Percentiles rank a stretch among this genome's conserved stretches.
These are phyloP conservation scores for Callyntrura guangdongensis DNA, from an alignment of 2,888 invertebrate genomes.

Conservation along the genomic window DNA sequence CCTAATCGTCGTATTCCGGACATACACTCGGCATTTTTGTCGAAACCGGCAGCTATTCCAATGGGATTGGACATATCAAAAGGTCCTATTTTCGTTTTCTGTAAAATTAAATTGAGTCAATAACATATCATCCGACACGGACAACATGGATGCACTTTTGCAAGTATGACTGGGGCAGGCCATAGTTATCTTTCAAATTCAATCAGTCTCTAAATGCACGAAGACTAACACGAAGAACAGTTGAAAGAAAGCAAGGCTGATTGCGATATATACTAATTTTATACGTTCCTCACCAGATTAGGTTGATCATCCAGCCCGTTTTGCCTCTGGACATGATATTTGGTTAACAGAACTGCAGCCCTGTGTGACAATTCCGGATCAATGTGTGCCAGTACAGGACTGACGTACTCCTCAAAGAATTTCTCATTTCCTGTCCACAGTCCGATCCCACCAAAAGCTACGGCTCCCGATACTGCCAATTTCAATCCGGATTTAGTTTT, in stretches of 20 bases:
- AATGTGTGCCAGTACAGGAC: constrained; percentile 90
- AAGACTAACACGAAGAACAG: background rate
- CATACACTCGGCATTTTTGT: constrained; percentile 98
- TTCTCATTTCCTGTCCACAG: constrained; percentile 92
- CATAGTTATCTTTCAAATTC: no score
- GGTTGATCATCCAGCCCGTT: constrained; percentile 89
- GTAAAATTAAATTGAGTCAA: constrained; percentile 85
- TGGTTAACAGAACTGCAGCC: constrained; percentile 91
- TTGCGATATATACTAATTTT: background rate
- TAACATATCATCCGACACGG: no score
- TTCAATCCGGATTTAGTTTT: constrained; percentile 90
- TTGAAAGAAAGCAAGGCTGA: no score
- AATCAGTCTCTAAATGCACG: no score
- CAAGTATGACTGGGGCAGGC: no score
- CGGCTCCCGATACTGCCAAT: constrained; percentile 89
- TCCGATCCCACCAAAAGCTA: constrained; percentile 90
- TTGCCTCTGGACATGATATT: constrained; percentile 91
- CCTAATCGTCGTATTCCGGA: constrained; percentile 93
- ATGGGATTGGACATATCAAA: constrained; percentile 94
- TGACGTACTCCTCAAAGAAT: constrained; percentile 91
- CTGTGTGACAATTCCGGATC: constrained; percentile 95
- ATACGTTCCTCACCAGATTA: constrained; percentile 88
- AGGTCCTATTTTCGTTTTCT: constrained; percentile 91
- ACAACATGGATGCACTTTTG: no score
- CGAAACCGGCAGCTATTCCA: constrained; percentile 99